Evolutionary conservation across 2,797 vertebrate species (phyloP), one percentile per base, ranked within the genome.

Genomic region (Antennarius maculatus): DNA sequence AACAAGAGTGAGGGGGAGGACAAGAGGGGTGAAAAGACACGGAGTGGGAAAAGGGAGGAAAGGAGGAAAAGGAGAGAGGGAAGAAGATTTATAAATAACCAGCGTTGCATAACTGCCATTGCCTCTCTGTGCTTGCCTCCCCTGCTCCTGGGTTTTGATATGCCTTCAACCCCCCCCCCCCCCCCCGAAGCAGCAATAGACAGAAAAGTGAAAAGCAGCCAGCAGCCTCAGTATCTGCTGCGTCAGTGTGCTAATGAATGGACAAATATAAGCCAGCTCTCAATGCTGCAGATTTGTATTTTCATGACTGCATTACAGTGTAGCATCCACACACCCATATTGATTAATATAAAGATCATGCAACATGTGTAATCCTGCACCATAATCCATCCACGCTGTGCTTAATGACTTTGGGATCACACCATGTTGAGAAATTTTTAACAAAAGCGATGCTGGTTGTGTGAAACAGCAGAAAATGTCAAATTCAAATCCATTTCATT

Each of bases 1-100:
- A 77, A 75, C 37, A 18, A 49, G 49, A 28, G 59, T n/a, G 29
- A 42, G 18, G 45, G 18, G 59, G 31, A 13, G 34, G 54, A 17
- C 0, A 13, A 13, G 54, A 14, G 13, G 69, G 53, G n/a, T 1
- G 42, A 64, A 47, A 78, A 62, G 74, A 23, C 45, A 56, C 6
- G 23, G 62, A 65, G 41, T 69, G 61, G 58, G 63, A 71, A 76
- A 73, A 55, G 56, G 54, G 72, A 60, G 45, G 54, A 58, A 69
- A 77, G 64, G 74, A 55, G 51, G 53, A 57, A 65, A 72, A 54
- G 69, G 64, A 73, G 75, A 53, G 69, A 69, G 81, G 62, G 77
- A 71, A 65, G 74, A 72, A 57, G 80, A 81, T 90, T 92, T 93
- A 93, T 93, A 93, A 93, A 93, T 93, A 93, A 89, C 92, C 62